Evolutionary conservation across 1,140 invertebrate species (phyloP), one percentile per base, ranked within the genome.

Genomic region (Psix sp.): DNA sequence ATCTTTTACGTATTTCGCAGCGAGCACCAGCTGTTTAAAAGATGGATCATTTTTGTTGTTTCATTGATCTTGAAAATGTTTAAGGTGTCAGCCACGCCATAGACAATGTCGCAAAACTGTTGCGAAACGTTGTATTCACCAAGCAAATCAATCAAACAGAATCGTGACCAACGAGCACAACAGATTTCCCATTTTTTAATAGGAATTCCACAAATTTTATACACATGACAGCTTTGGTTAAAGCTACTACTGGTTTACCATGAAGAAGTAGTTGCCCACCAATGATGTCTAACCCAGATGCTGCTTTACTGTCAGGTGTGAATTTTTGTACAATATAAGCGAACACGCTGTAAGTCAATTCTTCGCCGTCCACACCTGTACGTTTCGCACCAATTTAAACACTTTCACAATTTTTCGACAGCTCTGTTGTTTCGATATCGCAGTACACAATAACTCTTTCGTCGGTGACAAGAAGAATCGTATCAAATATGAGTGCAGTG

Each of bases 161-260:
- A 36, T 57, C 57, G 24, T 67, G 63, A 14, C 36, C 63, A 5
- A 67, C 45, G n/a, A 67, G 20, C 17, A 67, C 15, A 1, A 67
- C 16, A 9, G 51, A 29, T 24, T 49, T 67, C 15, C 17, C n/a
- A 21, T 24, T 10, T 9, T 38, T 14, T 52, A 24, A 20, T 9
- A 52, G 10, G 14, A 36, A 52, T 10, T 20, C 10, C n/a, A 52
- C 7, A 24, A 52, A 52, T 11, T 52, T 38, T 14, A 21, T 3
- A 2, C 16, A 11, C n/a, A 52, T 5, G 10, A 2, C 13, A 13
- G 20, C 11, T 15, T 11, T 14, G 14, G n/a, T 43, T 14, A 13
- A 26, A 24, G 40, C 40, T 26, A 11, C 5, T 2, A 43, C 40
- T 1, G 21, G 18, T 15, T 5, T 43, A 13, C 10, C 13, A 4